Evolutionary conservation across 2,888 invertebrate species (phyloP).

Genomic region (Parnassius smintheus): DNA sequence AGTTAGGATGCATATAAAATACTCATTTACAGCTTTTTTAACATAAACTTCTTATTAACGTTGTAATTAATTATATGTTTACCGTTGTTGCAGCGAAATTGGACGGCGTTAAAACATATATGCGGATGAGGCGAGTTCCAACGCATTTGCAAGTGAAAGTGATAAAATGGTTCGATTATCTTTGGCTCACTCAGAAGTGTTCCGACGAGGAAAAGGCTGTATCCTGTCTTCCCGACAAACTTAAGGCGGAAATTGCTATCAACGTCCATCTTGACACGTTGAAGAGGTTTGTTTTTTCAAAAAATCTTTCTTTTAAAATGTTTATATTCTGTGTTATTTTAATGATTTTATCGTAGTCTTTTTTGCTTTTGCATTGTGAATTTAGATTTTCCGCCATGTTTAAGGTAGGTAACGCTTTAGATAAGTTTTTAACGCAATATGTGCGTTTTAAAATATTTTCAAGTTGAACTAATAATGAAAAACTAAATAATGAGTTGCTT

Average conservation of each 20-base stretch:
- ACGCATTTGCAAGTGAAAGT: conserved; percentile 96
- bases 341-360: conserved; percentile 1
- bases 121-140: conserved; percentile 97
- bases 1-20: too few relatives aligned
- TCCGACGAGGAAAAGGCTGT: conserved; percentile 98
- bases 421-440: too few relatives aligned
- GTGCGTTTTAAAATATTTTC: too few relatives aligned
- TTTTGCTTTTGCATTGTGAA: too few relatives aligned
- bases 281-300: conserved; percentile 78
- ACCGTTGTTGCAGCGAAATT: conserved; percentile 91
- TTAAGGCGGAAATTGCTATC: conserved; percentile 99
- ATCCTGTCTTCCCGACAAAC: conserved; percentile 97
- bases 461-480: too few relatives aligned
- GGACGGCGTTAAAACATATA: conserved; percentile 99
- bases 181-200: conserved; percentile 99
- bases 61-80: neutral
- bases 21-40: too few relatives aligned
- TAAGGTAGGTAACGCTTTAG: too few relatives aligned
- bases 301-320: conserved; percentile 13
- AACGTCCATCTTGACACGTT: conserved; percentile 99
- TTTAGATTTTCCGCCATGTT: too few relatives aligned
- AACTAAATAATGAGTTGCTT: too few relatives aligned
- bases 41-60: too few relatives aligned
- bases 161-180: conserved; percentile 99
- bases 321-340: conserved; percentile 14